Base-by-base conservation (phyloP, 2,888 invertebrate species). In the Uropetala carovei region DNA sequence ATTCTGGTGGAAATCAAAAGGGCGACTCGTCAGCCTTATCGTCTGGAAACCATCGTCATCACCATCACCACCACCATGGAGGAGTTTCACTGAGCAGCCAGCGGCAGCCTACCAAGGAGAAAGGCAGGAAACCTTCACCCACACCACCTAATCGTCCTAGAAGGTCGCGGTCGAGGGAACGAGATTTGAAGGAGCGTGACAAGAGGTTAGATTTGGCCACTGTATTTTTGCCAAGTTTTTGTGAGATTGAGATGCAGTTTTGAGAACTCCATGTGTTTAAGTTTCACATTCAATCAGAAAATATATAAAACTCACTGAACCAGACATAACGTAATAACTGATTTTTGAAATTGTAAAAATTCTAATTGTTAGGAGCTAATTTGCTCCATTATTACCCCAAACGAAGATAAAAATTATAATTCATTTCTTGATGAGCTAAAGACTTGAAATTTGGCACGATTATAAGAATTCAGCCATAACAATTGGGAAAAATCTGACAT, bases 321-420 rank as follows among this genome's bases (percentile, higher is more conserved):
- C 92, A 94, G 95, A 18, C 94, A 95, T 93, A 94, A 94, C 0
- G 94, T 95, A 7, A 93, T 94, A 0, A 95, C 94, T 0, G 95
- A 94, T 92, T 94, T 94, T 93, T 93, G 93, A 0, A n/a, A n/a
- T n/a, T n/a, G n/a, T n/a, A n/a, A n/a, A n/a, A n/a, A n/a, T n/a
- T n/a, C n/a, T n/a, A n/a, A n/a, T n/a, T n/a, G n/a, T n/a, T n/a
- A n/a, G n/a, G n/a, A n/a, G n/a, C n/a, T n/a, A n/a, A n/a, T n/a
- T n/a, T n/a, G n/a, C n/a, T n/a, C n/a, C n/a, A n/a, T n/a, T n/a
- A n/a, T n/a, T n/a, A n/a, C n/a, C n/a, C n/a, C n/a, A n/a, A n/a
- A n/a, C n/a, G n/a, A n/a, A n/a, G n/a, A n/a, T n/a, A n/a, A n/a
- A n/a, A n/a, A n/a, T n/a, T n/a, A n/a, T n/a, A n/a, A n/a, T n/a